Percentiles rank a stretch among this genome's conserved stretches.
These are phyloP conservation scores for Sparidentex hasta DNA, from an alignment of 2,797 vertebrate species.

Conservation along the genomic window DNA sequence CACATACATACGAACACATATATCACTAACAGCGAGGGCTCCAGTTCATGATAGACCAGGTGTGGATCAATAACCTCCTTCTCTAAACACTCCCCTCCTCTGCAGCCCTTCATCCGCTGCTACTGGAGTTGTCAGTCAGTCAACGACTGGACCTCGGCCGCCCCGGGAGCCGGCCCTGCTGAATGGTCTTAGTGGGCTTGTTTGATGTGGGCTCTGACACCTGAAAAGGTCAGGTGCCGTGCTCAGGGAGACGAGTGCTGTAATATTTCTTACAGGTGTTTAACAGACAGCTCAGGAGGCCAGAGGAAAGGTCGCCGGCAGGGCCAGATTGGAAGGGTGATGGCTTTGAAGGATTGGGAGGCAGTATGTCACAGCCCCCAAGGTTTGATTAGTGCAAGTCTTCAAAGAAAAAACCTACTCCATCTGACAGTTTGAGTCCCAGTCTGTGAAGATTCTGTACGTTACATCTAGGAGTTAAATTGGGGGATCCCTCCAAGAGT, in stretches of 20 bases:
- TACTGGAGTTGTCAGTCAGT: slow-evolving; percentile 80
- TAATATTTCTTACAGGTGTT: slow-evolving; percentile 86
- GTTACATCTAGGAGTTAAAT: neutral
- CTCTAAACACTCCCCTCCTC: slow-evolving; percentile 73
- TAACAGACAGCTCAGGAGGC: slow-evolving; percentile 81
- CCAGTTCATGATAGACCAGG: slow-evolving; percentile 76
- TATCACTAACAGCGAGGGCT: slow-evolving; percentile 64
- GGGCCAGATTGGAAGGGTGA: slow-evolving; percentile 66
- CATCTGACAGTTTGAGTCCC: slow-evolving; percentile 29
- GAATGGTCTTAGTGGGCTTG: slow-evolving; percentile 81
- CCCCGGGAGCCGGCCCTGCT: slow-evolving; percentile 58
- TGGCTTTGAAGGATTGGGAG: slow-evolving; percentile 76
- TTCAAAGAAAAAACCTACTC: slow-evolving; percentile 36
- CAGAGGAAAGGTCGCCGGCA: slow-evolving; percentile 74
- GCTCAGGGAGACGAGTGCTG: slow-evolving; percentile 74
- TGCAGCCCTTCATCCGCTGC: slow-evolving; percentile 72
- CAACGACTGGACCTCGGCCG: slow-evolving; percentile 59
- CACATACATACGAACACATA: slow-evolving; percentile 27
- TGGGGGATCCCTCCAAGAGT: neutral
- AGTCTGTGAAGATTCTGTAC: slow-evolving; percentile 7
- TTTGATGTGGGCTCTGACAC: slow-evolving; percentile 84
- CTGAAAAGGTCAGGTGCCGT: slow-evolving; percentile 83
- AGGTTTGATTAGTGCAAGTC: slow-evolving; percentile 70
- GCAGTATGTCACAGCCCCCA: slow-evolving; percentile 59
- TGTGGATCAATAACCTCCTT: slow-evolving; percentile 81